A percentile compares a stretch with the other conserved stretches of the same genome.
These are phyloP conservation scores for Passerculus sandwichensis DNA, from an alignment of 2,797 vertebrate genomes.

Conservation along the genomic window DNA sequence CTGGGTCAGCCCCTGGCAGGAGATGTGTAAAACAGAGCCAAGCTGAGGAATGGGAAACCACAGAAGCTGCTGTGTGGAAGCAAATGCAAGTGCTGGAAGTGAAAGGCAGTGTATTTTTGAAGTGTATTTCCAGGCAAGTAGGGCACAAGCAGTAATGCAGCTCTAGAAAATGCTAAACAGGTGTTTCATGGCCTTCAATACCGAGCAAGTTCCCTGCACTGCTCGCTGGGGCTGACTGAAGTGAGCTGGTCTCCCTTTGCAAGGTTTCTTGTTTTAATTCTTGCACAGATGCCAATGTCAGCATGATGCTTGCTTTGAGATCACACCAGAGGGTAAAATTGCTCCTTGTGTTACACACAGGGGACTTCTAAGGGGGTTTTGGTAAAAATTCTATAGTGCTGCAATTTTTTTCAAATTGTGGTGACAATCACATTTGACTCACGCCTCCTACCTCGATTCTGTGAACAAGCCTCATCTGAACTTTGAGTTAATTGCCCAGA, in stretches of 20 bases:
- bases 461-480: constrained; percentile 29
- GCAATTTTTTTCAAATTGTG: not conserved
- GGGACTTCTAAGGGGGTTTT: not conserved
- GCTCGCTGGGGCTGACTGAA: not conserved
- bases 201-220: accelerated
- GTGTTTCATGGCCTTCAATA: not conserved
- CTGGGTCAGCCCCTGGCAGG: not conserved
- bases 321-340: not conserved
- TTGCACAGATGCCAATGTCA: not conserved
- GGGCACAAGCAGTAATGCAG: not conserved
- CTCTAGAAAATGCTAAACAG: not conserved
- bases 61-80: not conserved
- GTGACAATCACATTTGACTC: not conserved
- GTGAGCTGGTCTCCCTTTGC: not conserved
- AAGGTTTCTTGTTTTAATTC: not conserved
- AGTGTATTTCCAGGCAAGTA: not conserved
- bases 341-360: not conserved
- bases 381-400: not conserved
- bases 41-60: not conserved
- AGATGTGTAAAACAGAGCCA: not conserved
- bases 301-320: not conserved
- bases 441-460: not conserved
- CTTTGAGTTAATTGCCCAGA: constrained; percentile 4
- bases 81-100: not conserved
- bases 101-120: not conserved